Conservation (phyloP, 2,797 vertebrate genomes). For the Malurus leucopterus region DNA sequence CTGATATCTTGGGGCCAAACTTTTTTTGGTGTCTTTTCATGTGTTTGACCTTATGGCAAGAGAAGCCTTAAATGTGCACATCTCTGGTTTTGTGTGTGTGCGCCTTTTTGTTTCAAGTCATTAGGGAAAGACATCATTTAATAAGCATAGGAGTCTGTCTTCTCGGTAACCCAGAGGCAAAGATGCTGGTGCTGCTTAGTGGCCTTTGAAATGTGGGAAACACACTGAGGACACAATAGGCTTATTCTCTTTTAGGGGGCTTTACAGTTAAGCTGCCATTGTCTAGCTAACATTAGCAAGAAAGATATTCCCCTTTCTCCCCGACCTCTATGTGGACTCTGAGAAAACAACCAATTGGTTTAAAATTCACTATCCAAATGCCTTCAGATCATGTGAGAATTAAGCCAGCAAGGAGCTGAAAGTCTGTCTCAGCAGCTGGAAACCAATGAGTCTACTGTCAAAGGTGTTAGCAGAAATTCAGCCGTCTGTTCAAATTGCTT, state of each 20-base stretch:
- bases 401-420: constrained; percentile 15
- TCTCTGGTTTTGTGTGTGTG: constrained; percentile 36
- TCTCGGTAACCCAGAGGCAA: constrained; percentile 59
- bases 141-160: constrained; percentile 45
- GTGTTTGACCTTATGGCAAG: constrained; percentile 44
- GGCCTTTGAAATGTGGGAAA: constrained; percentile 72
- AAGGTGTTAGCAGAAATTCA: constrained; percentile 48
- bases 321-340: constrained; percentile 41
- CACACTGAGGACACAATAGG: constrained; percentile 58
- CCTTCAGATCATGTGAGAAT: constrained; percentile 35
- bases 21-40: constrained; percentile 58
- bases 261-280: constrained; percentile 61
- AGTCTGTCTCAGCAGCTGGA: constrained; percentile 47
- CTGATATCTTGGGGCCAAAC: constrained; percentile 20
- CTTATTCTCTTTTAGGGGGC: constrained; percentile 59
- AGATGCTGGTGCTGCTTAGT: constrained; percentile 56
- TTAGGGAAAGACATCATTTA: constrained; percentile 52
- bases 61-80: constrained; percentile 58
- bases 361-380: constrained; percentile 43
- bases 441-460: constrained; percentile 16
- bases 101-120: constrained; percentile 64
- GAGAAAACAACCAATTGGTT: constrained; percentile 56
- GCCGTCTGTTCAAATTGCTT: constrained; percentile 6
- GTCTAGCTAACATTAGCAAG: constrained; percentile 57
- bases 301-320: constrained; percentile 47